phyloP scores from a whole-genome alignment of 2,797 vertebrate species.

The Cheirogaleus major region DNA sequence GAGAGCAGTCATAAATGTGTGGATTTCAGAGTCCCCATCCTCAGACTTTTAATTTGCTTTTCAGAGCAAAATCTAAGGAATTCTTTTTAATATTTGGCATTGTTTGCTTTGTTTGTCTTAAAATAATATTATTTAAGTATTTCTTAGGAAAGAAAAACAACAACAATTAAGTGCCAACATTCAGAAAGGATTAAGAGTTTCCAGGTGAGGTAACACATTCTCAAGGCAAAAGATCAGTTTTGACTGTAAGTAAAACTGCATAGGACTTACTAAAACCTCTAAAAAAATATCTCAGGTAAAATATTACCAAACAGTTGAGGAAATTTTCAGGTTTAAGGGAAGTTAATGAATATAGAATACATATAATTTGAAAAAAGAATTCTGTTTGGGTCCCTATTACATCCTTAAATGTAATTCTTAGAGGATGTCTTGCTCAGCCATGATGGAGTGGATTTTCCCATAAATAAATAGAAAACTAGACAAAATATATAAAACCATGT shows the following conservation, averaged over 20 bases:
- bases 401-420: not conserved
- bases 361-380: not conserved
- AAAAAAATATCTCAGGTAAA: not conserved
- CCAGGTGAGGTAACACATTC: not conserved
- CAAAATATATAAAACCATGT: not conserved
- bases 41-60: not conserved
- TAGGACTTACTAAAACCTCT: not conserved
- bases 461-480: not conserved
- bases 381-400: not conserved
- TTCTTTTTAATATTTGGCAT: not conserved
- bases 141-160: not conserved
- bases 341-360: not conserved
- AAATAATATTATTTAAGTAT: not conserved
- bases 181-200: not conserved
- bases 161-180: not conserved
- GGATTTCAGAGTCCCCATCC: not conserved
- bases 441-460: not conserved
- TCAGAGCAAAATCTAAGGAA: not conserved
- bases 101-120: not conserved
- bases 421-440: not conserved
- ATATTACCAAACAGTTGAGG: not conserved
- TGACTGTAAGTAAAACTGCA: not conserved
- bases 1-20: not conserved
- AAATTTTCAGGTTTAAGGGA: not conserved
- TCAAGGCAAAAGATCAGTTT: not conserved